phyloP scores from a whole-genome alignment of 2,888 invertebrate genomes.

The Thumatha senex region DNA sequence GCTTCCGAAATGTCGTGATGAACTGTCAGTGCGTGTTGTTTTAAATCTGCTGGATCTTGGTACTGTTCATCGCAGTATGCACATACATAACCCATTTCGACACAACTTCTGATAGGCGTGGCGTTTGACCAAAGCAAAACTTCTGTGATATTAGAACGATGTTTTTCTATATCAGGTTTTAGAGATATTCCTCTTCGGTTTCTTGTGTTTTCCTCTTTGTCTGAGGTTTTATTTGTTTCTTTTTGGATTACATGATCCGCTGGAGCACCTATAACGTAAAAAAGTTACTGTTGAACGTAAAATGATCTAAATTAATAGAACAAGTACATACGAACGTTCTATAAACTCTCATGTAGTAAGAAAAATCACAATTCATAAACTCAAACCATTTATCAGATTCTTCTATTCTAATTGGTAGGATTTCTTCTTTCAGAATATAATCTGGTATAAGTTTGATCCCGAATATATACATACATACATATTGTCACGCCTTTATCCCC shows the following conservation, averaged over 20 bases:
- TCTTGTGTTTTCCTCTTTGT: too few relatives aligned
- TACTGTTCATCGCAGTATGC: conserved; percentile 41
- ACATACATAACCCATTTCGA: conserved; percentile 38
- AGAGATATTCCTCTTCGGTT: too few relatives aligned
- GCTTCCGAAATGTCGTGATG: conserved; percentile 41
- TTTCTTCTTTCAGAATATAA: too few relatives aligned
- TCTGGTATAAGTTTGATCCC: too few relatives aligned
- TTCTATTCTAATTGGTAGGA: too few relatives aligned
- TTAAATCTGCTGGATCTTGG: conserved; percentile 35
- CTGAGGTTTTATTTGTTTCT: background rate
- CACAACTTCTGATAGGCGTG: conserved; percentile 30
- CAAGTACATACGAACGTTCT: too few relatives aligned
- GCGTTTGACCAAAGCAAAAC: conserved; percentile 34
- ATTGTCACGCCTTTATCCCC: too few relatives aligned
- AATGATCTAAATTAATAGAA: background rate
- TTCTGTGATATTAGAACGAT: conserved; percentile 11
- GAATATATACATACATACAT: too few relatives aligned
- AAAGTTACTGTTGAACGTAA: background rate
- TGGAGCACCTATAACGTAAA: conserved; percentile 5
- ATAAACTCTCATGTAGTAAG: too few relatives aligned
- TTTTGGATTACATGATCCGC: background rate
- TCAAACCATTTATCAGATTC: too few relatives aligned
- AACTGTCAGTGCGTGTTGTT: conserved; percentile 29
- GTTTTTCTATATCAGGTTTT: background rate
- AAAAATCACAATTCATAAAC: too few relatives aligned